Conservation (phyloP, 2,888 invertebrate species). For the Himalopsyche anomala region DNA sequence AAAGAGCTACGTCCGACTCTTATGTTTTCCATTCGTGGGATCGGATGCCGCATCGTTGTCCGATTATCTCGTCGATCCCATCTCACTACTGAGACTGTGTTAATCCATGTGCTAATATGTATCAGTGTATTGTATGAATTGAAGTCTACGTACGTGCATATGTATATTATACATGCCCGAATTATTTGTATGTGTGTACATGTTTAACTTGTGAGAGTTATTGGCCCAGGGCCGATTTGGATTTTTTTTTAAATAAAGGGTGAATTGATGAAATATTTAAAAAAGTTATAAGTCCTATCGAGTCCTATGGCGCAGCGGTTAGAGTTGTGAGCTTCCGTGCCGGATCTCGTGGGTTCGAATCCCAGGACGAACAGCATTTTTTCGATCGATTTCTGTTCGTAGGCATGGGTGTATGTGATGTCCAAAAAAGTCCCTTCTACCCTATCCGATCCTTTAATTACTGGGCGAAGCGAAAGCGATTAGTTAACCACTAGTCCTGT, state of each 20-base stretch:
- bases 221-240: conserved; percentile 1
- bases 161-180: background rate
- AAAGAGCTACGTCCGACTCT: background rate
- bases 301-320: too few relatives aligned
- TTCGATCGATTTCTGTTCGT: too few relatives aligned
- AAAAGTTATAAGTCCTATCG: background rate
- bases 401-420: too few relatives aligned
- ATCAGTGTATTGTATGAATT: conserved; percentile 36
- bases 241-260: too few relatives aligned
- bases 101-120: conserved; percentile 35
- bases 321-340: too few relatives aligned
- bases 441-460: too few relatives aligned
- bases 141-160: background rate
- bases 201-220: conserved; percentile 15
- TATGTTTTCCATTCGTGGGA: conserved; percentile 51
- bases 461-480: too few relatives aligned
- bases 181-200: conserved; percentile 25
- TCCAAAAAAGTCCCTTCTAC: too few relatives aligned
- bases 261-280: too few relatives aligned
- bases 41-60: conserved; percentile 47
- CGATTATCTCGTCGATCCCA: conserved; percentile 54
- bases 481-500: too few relatives aligned
- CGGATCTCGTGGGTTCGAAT: too few relatives aligned
- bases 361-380: too few relatives aligned
- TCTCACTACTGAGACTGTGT: conserved; percentile 47